Conservation (phyloP, 2,888 invertebrate genomes). For the Nymphalis c-album region DNA sequence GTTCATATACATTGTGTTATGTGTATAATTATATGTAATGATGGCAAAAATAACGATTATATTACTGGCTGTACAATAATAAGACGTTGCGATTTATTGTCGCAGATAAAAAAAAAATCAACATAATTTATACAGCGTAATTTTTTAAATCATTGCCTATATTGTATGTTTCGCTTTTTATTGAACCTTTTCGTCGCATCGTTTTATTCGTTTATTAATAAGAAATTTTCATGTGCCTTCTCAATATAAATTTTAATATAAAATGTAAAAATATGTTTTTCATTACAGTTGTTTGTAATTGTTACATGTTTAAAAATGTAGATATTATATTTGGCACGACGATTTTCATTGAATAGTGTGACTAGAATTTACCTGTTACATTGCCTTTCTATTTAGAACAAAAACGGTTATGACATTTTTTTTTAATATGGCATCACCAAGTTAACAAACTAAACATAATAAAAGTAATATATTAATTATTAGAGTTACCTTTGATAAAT, state of each 20-base stretch:
- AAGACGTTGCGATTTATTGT: conserved; percentile 30
- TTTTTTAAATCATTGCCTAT: conserved; percentile 19
- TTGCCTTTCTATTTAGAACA: background rate
- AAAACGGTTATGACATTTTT: background rate
- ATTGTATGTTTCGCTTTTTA: conserved; percentile 22
- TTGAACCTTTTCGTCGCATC: conserved; percentile 31
- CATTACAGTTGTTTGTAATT: conserved; percentile 68
- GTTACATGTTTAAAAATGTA: conserved; percentile 64
- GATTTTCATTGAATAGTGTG: conserved; percentile 49
- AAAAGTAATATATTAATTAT: too few species aligned
- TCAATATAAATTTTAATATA: conserved; percentile 67
- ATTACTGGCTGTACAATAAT: conserved; percentile 20
- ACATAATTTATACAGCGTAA: conserved; percentile 19
- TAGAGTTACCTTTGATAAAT: too few species aligned
- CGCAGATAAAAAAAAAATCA: conserved; percentile 14
- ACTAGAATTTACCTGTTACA: conserved; percentile 39
- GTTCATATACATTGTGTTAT: conserved; percentile 60
- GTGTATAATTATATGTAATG: conserved; percentile 31
- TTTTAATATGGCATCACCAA: too few species aligned
- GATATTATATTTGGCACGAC: conserved; percentile 58
- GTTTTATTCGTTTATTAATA: conserved; percentile 71
- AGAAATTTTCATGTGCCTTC: conserved; percentile 81
- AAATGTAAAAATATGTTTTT: conserved; percentile 68
- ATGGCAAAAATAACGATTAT: conserved; percentile 27
- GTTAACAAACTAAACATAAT: too few species aligned